These are phyloP conservation scores for Coregonus suidteri DNA, from an alignment of 2,797 vertebrate genomes.

Conservation along the genomic window DNA sequence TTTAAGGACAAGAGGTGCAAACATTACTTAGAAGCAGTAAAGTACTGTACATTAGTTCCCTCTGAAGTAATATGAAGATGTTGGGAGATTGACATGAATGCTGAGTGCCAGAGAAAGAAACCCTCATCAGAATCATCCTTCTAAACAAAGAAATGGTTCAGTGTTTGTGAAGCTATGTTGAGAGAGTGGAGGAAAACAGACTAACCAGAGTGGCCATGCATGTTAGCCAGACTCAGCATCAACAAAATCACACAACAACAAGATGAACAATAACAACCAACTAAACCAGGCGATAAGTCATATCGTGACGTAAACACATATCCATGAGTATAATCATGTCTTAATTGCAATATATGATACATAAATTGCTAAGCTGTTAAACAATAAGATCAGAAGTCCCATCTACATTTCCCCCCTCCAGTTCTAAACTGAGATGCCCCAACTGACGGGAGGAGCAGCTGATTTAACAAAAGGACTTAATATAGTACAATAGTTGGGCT, in stretches of 20 bases:
- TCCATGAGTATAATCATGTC: not conserved
- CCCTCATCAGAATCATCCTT: not conserved
- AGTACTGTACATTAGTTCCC: not conserved
- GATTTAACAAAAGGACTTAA: not conserved
- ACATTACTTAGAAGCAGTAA: not conserved
- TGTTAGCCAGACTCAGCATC: not conserved
- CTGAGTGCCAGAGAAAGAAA: too few species aligned
- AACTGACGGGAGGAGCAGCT: not conserved
- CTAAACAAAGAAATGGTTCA: not conserved
- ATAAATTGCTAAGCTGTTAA: not conserved
- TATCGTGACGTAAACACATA: not conserved
- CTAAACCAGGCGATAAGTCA: not conserved
- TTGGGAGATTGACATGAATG: not conserved
- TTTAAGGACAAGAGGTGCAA: not conserved
- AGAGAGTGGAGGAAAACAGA: not conserved
- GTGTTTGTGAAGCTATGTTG: not conserved
- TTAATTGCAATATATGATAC: not conserved
- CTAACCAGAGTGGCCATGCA: not conserved
- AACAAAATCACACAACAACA: not conserved
- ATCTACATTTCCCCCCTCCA: not conserved
- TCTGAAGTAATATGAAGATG: not conserved
- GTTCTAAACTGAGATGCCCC: not conserved
- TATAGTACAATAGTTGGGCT: not conserved
- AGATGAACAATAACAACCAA: not conserved
- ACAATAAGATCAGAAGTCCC: slow-evolving; percentile 9